Evolutionary conservation across 2,888 invertebrate species (phyloP), one percentile per base, ranked within the genome.

Genomic region (Monoplex corrugatus): DNA sequence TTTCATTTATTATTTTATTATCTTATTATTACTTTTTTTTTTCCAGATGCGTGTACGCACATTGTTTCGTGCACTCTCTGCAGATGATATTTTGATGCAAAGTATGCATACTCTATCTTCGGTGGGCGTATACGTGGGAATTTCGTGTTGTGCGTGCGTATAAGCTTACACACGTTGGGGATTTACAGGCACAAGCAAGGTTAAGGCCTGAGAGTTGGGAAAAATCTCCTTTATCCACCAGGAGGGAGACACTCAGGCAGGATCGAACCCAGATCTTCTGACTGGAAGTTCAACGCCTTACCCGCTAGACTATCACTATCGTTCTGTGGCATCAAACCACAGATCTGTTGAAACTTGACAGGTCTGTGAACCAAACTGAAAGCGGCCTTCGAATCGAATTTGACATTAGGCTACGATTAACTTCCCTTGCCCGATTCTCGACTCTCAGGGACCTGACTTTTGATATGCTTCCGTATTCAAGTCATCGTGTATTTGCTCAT

Each of bases 161-260:
- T 5, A n/a, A n/a, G n/a, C n/a, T 2, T 28, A 57, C 57, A 23
- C 57, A 1, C 19, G 57, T 23, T 1, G 57, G 16, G 2, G 57
- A 10, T 57, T 57, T 57, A 2, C 28, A 57, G 57, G 2, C 57
- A 23, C 10, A 57, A 2, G 19, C 5, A 28, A 57, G 28, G 57
- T 16, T 23, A 10, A 57, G 16, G 57, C 28, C 28, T 23, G 28
- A 2, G 16, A 16, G 5, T 23, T 2, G 57, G 57, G 57, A 57
- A 57, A 57, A 57, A 57, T 57, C 57, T 57, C 57, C 57, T 57
- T 57, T n/a, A n/a, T n/a, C n/a, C n/a, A n/a, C n/a, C n/a, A n/a
- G n/a, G n/a, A n/a, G n/a, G n/a, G n/a, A n/a, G n/a, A 28, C 19
- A 57, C 2, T 16, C 19, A 28, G 16, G 57, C 19, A 23, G 57